Evolutionary conservation across 2,797 vertebrate genomes (phyloP).

Genomic region (Trichosurus vulpecula): DNA sequence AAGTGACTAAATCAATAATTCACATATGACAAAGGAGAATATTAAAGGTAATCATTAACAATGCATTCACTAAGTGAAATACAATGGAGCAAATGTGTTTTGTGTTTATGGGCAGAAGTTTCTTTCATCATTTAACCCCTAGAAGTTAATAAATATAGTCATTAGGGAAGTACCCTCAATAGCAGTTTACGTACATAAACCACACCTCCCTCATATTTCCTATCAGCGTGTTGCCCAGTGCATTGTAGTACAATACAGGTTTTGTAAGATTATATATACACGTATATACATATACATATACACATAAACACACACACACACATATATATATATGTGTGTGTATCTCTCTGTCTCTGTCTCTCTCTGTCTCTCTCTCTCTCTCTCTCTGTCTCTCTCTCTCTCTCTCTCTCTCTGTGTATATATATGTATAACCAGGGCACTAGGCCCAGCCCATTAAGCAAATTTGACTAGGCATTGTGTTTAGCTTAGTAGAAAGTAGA

Average conservation of each 20-base stretch:
- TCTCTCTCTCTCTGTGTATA: too few species aligned
- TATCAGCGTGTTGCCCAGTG: not conserved
- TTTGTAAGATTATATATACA: not conserved
- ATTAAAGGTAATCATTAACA: not conserved
- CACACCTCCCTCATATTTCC: not conserved
- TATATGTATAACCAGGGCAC: not conserved
- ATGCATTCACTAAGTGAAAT: not conserved
- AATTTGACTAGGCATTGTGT: not conserved
- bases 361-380: too few species aligned
- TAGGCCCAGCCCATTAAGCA: not conserved
- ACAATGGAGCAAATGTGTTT: not conserved
- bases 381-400: too few species aligned
- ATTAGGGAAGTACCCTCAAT: not conserved
- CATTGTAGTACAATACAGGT: not conserved
- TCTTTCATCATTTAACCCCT: not conserved
- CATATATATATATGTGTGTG: too few species aligned
- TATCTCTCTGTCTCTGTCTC: too few species aligned
- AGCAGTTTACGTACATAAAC: not conserved
- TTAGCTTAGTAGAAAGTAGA: not conserved
- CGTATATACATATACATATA: too few species aligned
- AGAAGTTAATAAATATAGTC: not conserved
- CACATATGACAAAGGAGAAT: not conserved
- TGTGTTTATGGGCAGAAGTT: not conserved
- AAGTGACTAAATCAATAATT: not conserved
- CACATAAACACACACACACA: too few species aligned